A percentile compares a stretch with the other conserved stretches of the same genome.
These are phyloP conservation scores for Nematopogon swammerdamellus DNA, from an alignment of 2,888 invertebrate genomes.

Conservation along the genomic window DNA sequence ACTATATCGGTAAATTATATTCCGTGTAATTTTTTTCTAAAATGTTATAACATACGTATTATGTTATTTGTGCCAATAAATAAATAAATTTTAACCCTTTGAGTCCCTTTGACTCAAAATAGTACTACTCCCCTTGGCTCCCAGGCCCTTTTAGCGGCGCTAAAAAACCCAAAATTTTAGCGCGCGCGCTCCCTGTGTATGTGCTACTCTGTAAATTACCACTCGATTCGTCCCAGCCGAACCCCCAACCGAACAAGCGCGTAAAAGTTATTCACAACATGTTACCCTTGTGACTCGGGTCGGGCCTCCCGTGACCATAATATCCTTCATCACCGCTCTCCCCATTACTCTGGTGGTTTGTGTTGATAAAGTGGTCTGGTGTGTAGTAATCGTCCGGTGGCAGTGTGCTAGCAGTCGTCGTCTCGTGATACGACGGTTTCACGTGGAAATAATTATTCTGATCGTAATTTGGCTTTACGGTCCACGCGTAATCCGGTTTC, in stretches of 20 bases:
- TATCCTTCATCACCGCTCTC: constrained; percentile 32
- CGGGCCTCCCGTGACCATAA: not conserved
- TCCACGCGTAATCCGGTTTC: constrained; percentile 20
- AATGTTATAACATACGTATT: too few species aligned
- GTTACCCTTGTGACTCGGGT: not conserved
- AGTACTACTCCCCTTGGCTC: too few species aligned
- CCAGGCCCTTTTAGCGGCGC: too few species aligned
- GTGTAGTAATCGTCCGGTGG: constrained; percentile 29
- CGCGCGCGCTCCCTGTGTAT: too few species aligned
- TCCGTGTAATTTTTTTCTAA: too few species aligned
- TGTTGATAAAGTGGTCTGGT: constrained; percentile 20
- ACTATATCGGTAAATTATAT: too few species aligned
- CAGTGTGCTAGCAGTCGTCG: constrained; percentile 22
- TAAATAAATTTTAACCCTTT: too few species aligned
- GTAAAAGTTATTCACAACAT: not conserved
- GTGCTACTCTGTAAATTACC: too few species aligned
- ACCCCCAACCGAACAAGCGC: not conserved
- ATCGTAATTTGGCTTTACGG: constrained; percentile 25
- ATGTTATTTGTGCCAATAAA: too few species aligned
- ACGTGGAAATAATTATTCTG: constrained; percentile 40
- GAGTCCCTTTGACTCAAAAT: too few species aligned
- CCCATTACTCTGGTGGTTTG: constrained; percentile 16
- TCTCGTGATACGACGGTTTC: constrained; percentile 49
- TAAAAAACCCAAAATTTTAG: too few species aligned
- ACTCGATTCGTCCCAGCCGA: too few species aligned